Evolutionary conservation across 2,113 vertebrate species (phyloP), one percentile per base, ranked within the genome.

Genomic region (Urocolius indicus): DNA sequence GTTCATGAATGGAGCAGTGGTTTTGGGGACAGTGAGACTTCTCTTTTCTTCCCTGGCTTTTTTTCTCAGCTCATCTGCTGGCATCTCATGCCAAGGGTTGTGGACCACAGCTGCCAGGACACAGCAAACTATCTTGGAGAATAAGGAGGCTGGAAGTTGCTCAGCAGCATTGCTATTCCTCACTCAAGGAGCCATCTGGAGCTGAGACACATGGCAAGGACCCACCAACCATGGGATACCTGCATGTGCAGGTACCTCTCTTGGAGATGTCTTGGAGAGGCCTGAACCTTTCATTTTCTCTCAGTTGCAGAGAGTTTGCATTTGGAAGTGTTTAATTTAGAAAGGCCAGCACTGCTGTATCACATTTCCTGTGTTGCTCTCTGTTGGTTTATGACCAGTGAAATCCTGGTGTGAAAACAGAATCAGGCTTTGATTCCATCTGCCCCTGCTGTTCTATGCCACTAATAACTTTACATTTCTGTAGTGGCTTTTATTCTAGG

Each of bases 351-450:
- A 1, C 68, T 93, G 74, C 90, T 58, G 41, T 57, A 59, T 91
- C 91, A 55, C 72, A 24, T 93, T 34, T 78, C 69, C 84, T 26
- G 17, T 26, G 20, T 32, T 0, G 0, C 38, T 66, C 87, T 82
- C 89, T 87, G 75, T 84, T 77, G 90, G 94, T 90, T 80, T 93
- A 92, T 73, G 82, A 91, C 95, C 96, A 87, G 63, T 62, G 88
- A 93, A 95, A 81, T 78, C 77, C 91, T 85, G 89, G 94, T 92
- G 87, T 93, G 92, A 96, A 91, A 93, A 92, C 81, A 73, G 83
- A 89, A 89, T 57, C 43, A 32, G 71, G 74, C 81, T 93, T 94
- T 91, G 89, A 94, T 95, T 93, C 88, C 92, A 85, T 90, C 90
- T 94, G 75, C 77, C 72, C 94, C 93, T 84, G 84, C 95, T 94